Conservation (phyloP, 2,888 invertebrate species). For the Nezara viridula region DNA sequence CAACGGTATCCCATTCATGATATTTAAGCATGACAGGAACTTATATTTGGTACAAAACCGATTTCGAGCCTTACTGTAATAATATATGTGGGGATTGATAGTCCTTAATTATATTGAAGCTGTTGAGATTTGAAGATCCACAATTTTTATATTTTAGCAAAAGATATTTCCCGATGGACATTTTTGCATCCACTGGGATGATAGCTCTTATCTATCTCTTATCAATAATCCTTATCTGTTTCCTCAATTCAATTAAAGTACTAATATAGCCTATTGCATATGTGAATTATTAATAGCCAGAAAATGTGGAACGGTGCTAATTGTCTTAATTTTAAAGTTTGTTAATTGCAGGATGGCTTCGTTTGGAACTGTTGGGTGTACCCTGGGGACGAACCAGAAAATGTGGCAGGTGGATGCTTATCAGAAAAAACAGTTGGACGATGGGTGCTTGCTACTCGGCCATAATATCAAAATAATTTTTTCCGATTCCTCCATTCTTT, state of each 20-base stretch:
- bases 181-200: neutral
- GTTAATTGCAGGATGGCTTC: neutral
- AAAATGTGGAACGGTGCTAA: neutral
- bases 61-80: no score
- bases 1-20: no score
- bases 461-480: neutral
- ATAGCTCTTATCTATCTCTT: neutral
- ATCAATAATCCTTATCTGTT: neutral
- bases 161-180: neutral
- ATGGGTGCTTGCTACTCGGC: neutral
- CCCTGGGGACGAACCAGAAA: neutral
- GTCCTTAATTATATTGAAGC: no score
- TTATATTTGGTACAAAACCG: no score
- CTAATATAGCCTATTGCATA: neutral
- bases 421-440: neutral
- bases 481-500: neutral
- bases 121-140: no score
- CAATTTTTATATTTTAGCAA: no score
- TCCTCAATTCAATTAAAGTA: neutral
- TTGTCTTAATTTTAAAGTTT: neutral
- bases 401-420: neutral
- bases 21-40: no score
- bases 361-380: neutral
- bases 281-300: neutral
- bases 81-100: no score